A percentile compares a stretch with the other conserved stretches of the same genome.
phyloP scores from a whole-genome alignment of 2,888 invertebrate species.

The Lasioglossum figueresi region DNA sequence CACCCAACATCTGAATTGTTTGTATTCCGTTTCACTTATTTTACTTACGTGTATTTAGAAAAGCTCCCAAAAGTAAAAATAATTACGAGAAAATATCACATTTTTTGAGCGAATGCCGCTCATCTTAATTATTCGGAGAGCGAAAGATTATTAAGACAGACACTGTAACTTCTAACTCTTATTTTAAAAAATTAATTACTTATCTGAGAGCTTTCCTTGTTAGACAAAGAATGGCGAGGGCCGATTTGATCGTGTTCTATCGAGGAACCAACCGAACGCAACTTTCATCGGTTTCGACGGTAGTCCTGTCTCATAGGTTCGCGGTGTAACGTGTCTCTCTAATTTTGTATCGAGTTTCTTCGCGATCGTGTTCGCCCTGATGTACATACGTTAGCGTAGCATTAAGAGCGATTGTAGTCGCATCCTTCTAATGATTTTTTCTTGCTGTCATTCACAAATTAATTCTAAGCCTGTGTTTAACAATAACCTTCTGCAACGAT shows the following conservation, averaged over 20 bases:
- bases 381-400: conserved; percentile 78
- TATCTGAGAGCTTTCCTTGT: neutral
- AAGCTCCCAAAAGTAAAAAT: neutral
- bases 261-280: conserved; percentile 9
- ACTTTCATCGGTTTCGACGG: conserved; percentile 23
- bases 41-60: neutral
- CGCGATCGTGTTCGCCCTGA: conserved; percentile 56
- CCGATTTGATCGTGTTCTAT: neutral
- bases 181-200: neutral
- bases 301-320: conserved; percentile 17
- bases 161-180: neutral
- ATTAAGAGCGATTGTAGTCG: conserved; percentile 56
- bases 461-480: conserved; percentile 11
- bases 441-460: conserved; percentile 34
- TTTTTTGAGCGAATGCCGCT: neutral
- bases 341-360: conserved; percentile 45
- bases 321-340: conserved; percentile 40
- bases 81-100: neutral
- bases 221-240: neutral
- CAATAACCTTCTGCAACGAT: conserved; percentile 23
- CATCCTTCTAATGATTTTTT: conserved; percentile 36
- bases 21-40: neutral
- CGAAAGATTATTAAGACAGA: neutral
- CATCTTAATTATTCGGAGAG: neutral
- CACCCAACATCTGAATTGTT: neutral